phyloP scores from a whole-genome alignment of 64 coral and sea anemone genomes.

The Stylophora pistillata region DNA sequence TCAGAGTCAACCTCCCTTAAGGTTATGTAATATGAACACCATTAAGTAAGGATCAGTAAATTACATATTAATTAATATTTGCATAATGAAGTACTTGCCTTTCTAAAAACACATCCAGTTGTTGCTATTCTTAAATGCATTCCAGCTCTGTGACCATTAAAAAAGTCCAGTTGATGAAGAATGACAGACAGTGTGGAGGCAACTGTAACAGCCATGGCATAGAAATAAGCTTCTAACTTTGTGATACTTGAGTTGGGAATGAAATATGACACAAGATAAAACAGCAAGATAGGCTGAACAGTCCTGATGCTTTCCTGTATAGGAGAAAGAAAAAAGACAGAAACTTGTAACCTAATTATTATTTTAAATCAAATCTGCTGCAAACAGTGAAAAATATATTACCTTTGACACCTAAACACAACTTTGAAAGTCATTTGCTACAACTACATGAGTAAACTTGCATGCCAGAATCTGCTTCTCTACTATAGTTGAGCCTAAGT shows the following conservation, averaged over 20 bases:
- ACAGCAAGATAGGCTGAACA: constrained; percentile 57
- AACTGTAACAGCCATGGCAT: constrained; percentile 46
- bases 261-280: constrained; percentile 76
- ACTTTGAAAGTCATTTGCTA: too few species aligned
- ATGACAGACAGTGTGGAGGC: constrained; percentile 45
- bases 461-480: too few species aligned
- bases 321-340: background rate
- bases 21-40: background rate
- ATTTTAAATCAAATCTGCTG: too few species aligned
- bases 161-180: constrained; percentile 77
- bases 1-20: too few species aligned
- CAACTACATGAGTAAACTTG: too few species aligned
- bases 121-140: constrained; percentile 76
- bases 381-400: too few species aligned
- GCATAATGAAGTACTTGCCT: constrained; percentile 41
- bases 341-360: too few species aligned
- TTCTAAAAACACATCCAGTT: constrained; percentile 78
- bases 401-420: too few species aligned
- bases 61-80: background rate
- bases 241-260: constrained; percentile 53
- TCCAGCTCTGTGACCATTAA: constrained; percentile 59
- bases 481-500: too few species aligned
- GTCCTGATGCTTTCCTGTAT: constrained; percentile 59
- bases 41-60: background rate
- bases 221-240: constrained; percentile 67